A percentile compares a stretch with the other conserved stretches of the same genome.
These are phyloP conservation scores for Phylloscopus trochilus DNA, from an alignment of 2,113 vertebrate genomes.

Conservation along the genomic window DNA sequence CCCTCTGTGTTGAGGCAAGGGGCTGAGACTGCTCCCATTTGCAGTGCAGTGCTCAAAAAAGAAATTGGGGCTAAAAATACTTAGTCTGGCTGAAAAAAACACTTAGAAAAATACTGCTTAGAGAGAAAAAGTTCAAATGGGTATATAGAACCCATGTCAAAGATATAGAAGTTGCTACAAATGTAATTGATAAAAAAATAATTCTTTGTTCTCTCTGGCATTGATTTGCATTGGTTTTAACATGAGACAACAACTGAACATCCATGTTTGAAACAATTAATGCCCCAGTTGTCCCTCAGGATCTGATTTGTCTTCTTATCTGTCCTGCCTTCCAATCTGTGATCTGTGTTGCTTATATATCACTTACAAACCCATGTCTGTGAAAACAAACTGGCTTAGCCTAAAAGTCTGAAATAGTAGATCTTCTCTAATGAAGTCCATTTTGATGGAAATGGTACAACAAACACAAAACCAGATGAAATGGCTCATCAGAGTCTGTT, in stretches of 20 bases:
- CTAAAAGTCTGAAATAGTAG: neutral
- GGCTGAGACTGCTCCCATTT: neutral
- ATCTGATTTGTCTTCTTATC: neutral
- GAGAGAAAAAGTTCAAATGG: neutral
- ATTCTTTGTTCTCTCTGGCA: neutral
- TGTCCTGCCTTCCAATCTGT: neutral
- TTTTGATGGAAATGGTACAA: neutral
- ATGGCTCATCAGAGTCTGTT: neutral
- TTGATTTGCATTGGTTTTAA: neutral
- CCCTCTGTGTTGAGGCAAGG: accelerated
- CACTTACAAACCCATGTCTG: neutral
- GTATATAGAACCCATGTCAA: accelerated
- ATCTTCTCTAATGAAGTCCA: neutral
- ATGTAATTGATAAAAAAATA: neutral
- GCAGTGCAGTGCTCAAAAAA: accelerated
- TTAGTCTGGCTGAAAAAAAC: neutral
- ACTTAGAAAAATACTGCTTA: neutral
- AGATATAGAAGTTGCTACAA: neutral
- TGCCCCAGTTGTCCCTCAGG: neutral
- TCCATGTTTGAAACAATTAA: neutral
- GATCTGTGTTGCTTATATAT: neutral
- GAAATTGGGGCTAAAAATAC: neutral
- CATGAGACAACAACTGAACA: neutral
- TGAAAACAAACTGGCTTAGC: neutral
- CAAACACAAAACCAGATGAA: neutral